Percentiles rank a stretch among this genome's conserved stretches.
phyloP scores from a whole-genome alignment of 2,888 invertebrate genomes.

The Cenopis cana region DNA sequence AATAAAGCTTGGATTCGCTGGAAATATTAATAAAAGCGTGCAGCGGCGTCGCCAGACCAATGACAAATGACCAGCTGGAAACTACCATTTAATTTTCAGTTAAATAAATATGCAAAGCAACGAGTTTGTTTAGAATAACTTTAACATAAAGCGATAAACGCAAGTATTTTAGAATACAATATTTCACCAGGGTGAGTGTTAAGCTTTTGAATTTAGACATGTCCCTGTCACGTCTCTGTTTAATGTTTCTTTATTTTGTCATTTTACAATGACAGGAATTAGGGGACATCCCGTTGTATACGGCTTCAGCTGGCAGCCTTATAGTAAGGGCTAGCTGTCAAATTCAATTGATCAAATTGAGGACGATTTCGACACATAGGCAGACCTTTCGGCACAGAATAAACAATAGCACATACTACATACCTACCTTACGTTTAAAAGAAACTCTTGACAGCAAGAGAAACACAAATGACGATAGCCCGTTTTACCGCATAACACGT shows the following conservation, averaged over 20 bases:
- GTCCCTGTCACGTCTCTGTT: not conserved
- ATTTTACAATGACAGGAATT: not conserved
- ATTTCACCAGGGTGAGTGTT: not conserved
- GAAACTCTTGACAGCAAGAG: too few relatives aligned
- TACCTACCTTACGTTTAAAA: too few relatives aligned
- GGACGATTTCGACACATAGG: not conserved
- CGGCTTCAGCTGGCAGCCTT: not conserved
- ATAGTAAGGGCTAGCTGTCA: not conserved
- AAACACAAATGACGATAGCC: too few relatives aligned
- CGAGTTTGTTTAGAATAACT: constrained; percentile 15
- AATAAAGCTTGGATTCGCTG: constrained; percentile 83
- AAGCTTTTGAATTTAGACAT: not conserved
- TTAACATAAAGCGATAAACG: not conserved
- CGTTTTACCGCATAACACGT: too few relatives aligned
- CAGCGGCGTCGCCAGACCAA: constrained; percentile 65
- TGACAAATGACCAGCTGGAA: constrained; percentile 81
- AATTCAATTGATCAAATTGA: not conserved
- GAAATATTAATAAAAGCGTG: constrained; percentile 85
- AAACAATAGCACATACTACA: too few relatives aligned
- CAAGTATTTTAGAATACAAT: not conserved
- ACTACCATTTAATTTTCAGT: constrained; percentile 79
- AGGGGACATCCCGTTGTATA: not conserved
- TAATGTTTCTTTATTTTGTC: not conserved
- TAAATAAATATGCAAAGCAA: constrained; percentile 62
- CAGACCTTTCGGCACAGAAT: too few relatives aligned